Base-by-base conservation (phyloP, 2,888 invertebrate species). In the Gasteruption jaculator region DNA sequence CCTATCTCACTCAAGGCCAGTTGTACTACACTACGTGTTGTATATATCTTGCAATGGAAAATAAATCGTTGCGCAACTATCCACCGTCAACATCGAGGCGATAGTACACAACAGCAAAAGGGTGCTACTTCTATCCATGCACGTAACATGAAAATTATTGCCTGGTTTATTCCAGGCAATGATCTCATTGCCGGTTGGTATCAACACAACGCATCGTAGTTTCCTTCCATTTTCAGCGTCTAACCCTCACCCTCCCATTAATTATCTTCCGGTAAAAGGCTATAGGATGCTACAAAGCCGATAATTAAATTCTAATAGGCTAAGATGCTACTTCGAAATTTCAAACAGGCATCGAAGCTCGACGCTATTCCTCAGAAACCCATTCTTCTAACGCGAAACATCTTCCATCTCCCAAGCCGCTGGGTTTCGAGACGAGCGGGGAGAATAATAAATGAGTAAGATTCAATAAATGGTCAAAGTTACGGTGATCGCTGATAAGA, bases 1-100 rank as follows among this genome's bases (percentile, higher is more conserved):
- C 57, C 63, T 65, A 58, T 64, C 59, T 56, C 56, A 64, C 58
- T 59, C 66, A 68, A 69, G 68, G 69, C 61, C 66, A 65, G 61
- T 63, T 66, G 57, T 67, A 65, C 68, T 65, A 64, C 64, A 58
- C 54, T 60, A 42, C 47, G 46, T 36, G 43, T 45, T 49, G 51
- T 52, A 46, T 58, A 57, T 56, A 56, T 55, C 54, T 54, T 51
- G 58, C 62, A 50, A 53, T 52, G 65, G 61, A 67, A 65, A 68
- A 65, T 65, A 62, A 65, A 65, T 65, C 52, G 63, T 69, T 69
- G 67, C 64, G 68, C 63, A 69, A 69, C 56, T 37, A 46, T 49
- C 45, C 45, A 43, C 46, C 47, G 45, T 43, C 29, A 18, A 11
- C 15, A 16, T 6, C 21, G 51, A 53, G 47, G 46, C 46, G 54